These are phyloP conservation scores for Prinia subflava DNA, from an alignment of 2,113 vertebrate species.

Conservation along the genomic window DNA sequence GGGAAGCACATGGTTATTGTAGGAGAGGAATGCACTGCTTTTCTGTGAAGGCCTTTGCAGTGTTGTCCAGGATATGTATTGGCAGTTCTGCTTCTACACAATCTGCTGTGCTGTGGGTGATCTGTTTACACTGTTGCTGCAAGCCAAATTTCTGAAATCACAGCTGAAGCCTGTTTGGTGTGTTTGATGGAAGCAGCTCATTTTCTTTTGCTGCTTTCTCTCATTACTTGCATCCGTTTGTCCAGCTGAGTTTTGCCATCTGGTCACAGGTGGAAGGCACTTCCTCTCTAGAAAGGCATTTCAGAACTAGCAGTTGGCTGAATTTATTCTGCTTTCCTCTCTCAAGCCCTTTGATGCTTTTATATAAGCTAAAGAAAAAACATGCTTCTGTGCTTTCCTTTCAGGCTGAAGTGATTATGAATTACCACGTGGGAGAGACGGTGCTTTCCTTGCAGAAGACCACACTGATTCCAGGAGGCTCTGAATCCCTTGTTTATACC, in stretches of 20 bases:
- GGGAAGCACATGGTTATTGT: background rate
- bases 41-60: background rate
- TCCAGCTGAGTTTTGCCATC: slow-evolving; percentile 25
- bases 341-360: background rate
- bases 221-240: background rate
- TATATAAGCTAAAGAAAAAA: background rate
- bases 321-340: background rate
- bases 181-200: background rate
- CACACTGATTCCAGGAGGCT: slow-evolving; percentile 94
- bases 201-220: background rate
- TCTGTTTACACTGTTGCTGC: background rate
- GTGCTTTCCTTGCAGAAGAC: slow-evolving; percentile 97
- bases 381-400: background rate
- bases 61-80: background rate
- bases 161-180: background rate
- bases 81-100: background rate
- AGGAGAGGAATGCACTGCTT: background rate
- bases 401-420: slow-evolving; percentile 95
- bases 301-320: background rate
- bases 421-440: slow-evolving; percentile 95
- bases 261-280: slow-evolving; percentile 17
- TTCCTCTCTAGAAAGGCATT: background rate
- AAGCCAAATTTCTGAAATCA: background rate
- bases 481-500: slow-evolving; percentile 95
- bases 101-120: background rate